Evolutionary conservation across 2,888 invertebrate species (phyloP).

Genomic region (Trypoxylon attenuatum): DNA sequence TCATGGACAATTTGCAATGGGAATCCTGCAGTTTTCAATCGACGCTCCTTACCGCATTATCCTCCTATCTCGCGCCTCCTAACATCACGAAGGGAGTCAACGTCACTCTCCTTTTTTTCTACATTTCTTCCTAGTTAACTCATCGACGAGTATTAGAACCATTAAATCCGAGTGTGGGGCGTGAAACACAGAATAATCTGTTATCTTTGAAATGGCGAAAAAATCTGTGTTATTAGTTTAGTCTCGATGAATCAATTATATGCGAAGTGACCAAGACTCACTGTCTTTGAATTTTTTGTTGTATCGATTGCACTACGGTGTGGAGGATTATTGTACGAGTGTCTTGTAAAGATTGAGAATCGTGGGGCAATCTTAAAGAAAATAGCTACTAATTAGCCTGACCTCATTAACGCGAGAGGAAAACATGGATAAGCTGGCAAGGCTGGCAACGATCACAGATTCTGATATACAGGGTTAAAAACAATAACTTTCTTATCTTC

Average conservation of each 20-base stretch:
- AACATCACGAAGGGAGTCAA: neutral
- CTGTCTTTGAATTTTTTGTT: too few species aligned
- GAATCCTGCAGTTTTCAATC: conserved; percentile 35
- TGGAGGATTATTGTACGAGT: too few species aligned
- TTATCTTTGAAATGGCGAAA: too few species aligned
- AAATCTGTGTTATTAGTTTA: too few species aligned
- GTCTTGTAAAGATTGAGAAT: too few species aligned
- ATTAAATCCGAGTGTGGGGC: too few species aligned
- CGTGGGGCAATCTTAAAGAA: too few species aligned
- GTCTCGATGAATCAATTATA: too few species aligned
- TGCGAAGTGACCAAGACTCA: too few species aligned
- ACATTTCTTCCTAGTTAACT: conserved; percentile 35
- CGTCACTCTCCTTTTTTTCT: conserved; percentile 6
- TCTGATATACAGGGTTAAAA: conserved; percentile 11
- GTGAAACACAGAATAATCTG: too few species aligned
- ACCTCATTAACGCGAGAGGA: neutral
- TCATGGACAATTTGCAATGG: conserved; percentile 17
- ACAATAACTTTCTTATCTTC: conserved; percentile 24
- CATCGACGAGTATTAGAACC: conserved; percentile 16
- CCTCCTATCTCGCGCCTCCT: too few species aligned
- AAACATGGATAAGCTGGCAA: neutral
- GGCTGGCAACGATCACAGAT: conserved; percentile 1
- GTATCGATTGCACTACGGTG: too few species aligned
- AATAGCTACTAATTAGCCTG: neutral
- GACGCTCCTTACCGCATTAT: conserved; percentile 37